Conservation (phyloP, 2,113 vertebrate species). For the Phycodurus eques region DNA sequence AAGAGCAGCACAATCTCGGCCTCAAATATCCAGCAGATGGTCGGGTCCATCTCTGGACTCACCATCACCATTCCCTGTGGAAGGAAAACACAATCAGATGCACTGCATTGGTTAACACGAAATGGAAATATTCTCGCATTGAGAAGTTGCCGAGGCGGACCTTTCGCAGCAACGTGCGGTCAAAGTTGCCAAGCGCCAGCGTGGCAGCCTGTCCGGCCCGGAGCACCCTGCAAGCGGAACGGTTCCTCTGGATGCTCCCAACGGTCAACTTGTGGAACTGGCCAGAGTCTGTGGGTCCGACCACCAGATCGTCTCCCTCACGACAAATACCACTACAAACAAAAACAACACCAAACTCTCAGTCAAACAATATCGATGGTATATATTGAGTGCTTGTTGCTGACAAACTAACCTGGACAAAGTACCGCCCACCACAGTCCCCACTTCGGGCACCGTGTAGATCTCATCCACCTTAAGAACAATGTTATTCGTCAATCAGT, state of each 20-base stretch:
- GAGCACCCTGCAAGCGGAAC: conserved; percentile 90
- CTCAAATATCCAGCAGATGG: conserved; percentile 95
- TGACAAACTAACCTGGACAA: conserved; percentile 84
- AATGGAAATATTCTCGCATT: neutral
- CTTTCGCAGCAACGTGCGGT: conserved; percentile 92
- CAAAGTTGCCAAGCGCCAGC: conserved; percentile 86
- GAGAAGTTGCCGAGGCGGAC: conserved; percentile 66
- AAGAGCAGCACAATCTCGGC: conserved; percentile 95
- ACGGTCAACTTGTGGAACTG: conserved; percentile 87
- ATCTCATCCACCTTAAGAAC: conserved; percentile 93
- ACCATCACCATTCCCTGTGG: conserved; percentile 97
- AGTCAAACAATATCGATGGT: too few relatives aligned
- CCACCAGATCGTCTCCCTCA: conserved; percentile 91
- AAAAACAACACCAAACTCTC: conserved; percentile 8
- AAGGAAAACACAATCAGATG: neutral
- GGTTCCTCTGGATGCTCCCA: conserved; percentile 96
- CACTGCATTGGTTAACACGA: neutral
- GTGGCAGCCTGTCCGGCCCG: conserved; percentile 95
- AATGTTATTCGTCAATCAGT: conserved; percentile 10
- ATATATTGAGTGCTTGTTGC: neutral
- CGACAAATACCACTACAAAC: conserved; percentile 90
- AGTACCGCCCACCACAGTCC: conserved; percentile 96
- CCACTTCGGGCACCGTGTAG: conserved; percentile 96
- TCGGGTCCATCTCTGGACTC: conserved; percentile 96
- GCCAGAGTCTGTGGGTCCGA: conserved; percentile 89